Evolutionary conservation across 2,797 vertebrate species (phyloP), one percentile per base, ranked within the genome.

Genomic region (Taeniopygia guttata): DNA sequence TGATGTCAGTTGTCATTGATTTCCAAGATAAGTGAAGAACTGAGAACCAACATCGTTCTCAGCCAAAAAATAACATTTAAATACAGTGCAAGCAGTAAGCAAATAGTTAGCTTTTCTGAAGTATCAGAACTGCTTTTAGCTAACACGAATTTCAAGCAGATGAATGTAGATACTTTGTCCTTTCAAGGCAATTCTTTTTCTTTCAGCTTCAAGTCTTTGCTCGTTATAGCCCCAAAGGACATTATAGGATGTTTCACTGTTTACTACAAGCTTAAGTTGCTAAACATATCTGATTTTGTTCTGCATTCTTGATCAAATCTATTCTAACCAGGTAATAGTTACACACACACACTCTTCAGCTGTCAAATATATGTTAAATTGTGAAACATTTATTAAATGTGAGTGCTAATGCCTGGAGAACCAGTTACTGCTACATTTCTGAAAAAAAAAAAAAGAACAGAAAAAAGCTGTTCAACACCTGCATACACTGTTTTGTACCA

Each of bases 381-480:
- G 54, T 74, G 86, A 76, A 96, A 92, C 30, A 63, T 75, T 76
- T 85, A 67, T 49, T 66, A 89, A 83, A 89, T 88, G 34, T 75
- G 67, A 66, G 6, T 36, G 29, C 55, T 90, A 86, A 67, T 74
- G 52, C 22, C 67, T 80, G 58, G 59, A 93, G 51, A 94, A 78
- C 26, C 49, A 54, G 59, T 64, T 92, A 81, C 43, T 25, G 23
- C 36, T 2, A 68, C 76, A 52, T 79, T 87, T 76, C 87, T 84
- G 69, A 56, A 78, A 89, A 76, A 77, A 43, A 83, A 85, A 43
- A 83, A 85, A 96, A 49, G 75, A 94, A 86, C 64, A 76, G 85
- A 94, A 88, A 84, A 79, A 55, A 26, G 86, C 86, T 80, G 91
- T 93, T 94, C 94, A 95, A 95, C 98, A 98, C 97, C 97, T 98